phyloP scores from a whole-genome alignment of 2,797 vertebrate genomes.

The Sus cebifrons region DNA sequence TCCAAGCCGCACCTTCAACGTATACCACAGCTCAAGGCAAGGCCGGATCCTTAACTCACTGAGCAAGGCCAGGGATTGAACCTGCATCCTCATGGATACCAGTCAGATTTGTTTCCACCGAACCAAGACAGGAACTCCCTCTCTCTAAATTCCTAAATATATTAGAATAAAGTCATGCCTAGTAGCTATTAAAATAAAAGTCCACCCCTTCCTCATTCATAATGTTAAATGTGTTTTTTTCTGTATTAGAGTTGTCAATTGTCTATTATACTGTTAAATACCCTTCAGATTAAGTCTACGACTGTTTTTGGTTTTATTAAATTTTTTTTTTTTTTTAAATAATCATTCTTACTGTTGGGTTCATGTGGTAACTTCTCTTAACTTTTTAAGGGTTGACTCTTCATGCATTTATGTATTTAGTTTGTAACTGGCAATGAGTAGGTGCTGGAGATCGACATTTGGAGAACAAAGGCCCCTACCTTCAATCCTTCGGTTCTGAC shows the following conservation, averaged over 20 bases:
- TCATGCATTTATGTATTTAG: neutral
- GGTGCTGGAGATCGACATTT: neutral
- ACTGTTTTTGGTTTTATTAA: neutral
- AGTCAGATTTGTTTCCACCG: too few relatives aligned
- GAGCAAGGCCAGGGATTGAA: too few relatives aligned
- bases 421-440: neutral
- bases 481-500: neutral
- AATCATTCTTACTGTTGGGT: slow-evolving; percentile 3
- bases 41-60: too few relatives aligned
- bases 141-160: slow-evolving; percentile 41
- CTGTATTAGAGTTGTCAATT: neutral
- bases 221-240: neutral
- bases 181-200: slow-evolving; percentile 3
- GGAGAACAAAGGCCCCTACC: neutral
- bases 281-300: neutral
- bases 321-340: too few relatives aligned
- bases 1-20: too few relatives aligned
- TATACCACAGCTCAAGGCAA: too few relatives aligned
- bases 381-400: slow-evolving; percentile 36
- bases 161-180: neutral
- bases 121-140: neutral
- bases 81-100: too few relatives aligned
- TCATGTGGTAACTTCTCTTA: neutral
- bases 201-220: neutral
- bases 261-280: neutral